Conservation (phyloP, 1,140 invertebrate genomes). For the Hestina assimilis region DNA sequence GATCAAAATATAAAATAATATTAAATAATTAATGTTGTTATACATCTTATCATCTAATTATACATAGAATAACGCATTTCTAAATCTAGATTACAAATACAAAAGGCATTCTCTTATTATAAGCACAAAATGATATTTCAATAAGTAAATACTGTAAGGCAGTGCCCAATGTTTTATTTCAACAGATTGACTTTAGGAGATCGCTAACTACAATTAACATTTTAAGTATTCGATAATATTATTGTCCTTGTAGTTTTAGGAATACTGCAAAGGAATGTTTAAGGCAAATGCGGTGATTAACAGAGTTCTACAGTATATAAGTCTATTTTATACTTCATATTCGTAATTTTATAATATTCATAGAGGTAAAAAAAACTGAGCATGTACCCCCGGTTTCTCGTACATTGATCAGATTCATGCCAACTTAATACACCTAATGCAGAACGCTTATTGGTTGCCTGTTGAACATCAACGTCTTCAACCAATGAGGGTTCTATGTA, state of each 20-base stretch:
- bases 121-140: constrained; percentile 23
- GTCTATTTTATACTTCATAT: constrained; percentile 3
- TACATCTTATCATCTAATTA: no score
- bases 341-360: no score
- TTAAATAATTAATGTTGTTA: background rate
- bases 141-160: constrained; percentile 29
- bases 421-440: no score
- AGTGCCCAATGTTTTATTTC: constrained; percentile 14
- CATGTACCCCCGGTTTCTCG: no score
- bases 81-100: background rate
- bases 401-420: no score
- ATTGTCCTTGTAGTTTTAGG: constrained; percentile 19
- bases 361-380: no score
- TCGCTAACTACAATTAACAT: constrained; percentile 5
- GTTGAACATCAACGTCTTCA: no score
- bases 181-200: constrained; percentile 1
- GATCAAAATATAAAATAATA: background rate
- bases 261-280: constrained; percentile 24
- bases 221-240: constrained; percentile 21
- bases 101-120: constrained; percentile 7
- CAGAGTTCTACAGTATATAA: background rate
- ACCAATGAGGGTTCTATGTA: no score
- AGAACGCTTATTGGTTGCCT: no score
- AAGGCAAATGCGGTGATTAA: constrained; percentile 19
- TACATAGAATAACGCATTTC: background rate